Evolutionary conservation across 2,888 invertebrate species (phyloP), one percentile per base, ranked within the genome.

Genomic region (Pheosia tremula): DNA sequence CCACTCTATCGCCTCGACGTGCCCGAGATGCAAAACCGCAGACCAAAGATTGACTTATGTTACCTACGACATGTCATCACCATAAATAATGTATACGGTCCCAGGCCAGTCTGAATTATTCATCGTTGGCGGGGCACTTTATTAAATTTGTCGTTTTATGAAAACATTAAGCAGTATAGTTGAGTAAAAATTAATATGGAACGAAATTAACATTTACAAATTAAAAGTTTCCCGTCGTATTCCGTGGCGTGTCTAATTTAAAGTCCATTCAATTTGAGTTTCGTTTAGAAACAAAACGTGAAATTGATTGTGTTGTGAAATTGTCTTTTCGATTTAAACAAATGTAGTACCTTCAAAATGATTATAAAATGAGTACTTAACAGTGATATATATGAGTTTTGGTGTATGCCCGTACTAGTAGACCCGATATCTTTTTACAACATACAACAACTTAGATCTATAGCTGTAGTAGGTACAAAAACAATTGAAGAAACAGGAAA

Each of bases 61-160:
- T 84, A 83, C 86, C 85, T 84, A 80, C 85, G 86, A 89, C 91
- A 89, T 90, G 87, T 88, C 86, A 91, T 91, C 89, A 89, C 85
- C 88, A 91, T 93, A 92, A 93, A 93, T 93, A 91, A 93, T 93
- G 90, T 91, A 93, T 90, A 83, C 77, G 82, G 83, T 79, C 78
- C 86, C 84, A 77, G 74, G 84, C 78, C 78, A 79, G 80, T 81
- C 81, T 93, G 93, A 91, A 92, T 93, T 82, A 91, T 93, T 91
- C 91, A 92, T 87, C 87, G 85, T 78, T 82, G 83, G 85, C 85
- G 87, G 56, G 85, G 84, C 89, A 91, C 88, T 91, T 91, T 92
- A 93, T 93, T 92, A 91, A 92, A 93, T 91, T 90, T 89, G 90
- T 88, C 88, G 79, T 87, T 89, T 86, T 86, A 87, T 83, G 82